A percentile compares a stretch with the other conserved stretches of the same genome.
phyloP scores from a whole-genome alignment of 53 echinoderm and acorn worm genomes.

The Patiria pectinifera region DNA sequence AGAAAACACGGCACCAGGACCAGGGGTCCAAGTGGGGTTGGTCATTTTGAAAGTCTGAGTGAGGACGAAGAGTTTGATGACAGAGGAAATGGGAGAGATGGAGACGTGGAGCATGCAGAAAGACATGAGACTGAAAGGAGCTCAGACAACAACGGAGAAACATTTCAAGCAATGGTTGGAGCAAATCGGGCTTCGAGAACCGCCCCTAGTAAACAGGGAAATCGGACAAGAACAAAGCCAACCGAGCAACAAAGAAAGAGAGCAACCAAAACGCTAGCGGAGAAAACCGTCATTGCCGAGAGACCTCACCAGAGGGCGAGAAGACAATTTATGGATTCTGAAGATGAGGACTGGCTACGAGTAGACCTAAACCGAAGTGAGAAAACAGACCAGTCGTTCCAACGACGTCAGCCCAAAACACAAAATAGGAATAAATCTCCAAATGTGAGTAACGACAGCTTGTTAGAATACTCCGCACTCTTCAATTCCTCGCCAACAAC shows the following conservation, averaged over 20 bases:
- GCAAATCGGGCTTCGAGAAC: not conserved
- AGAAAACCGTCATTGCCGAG: not conserved
- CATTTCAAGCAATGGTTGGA: not conserved
- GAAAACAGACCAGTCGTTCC: not conserved
- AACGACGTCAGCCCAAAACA: not conserved
- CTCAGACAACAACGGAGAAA: not conserved
- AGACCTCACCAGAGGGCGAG: not conserved
- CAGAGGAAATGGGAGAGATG: not conserved
- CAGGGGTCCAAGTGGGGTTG: not conserved
- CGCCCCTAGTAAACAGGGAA: not conserved
- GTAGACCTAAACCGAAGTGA: not conserved
- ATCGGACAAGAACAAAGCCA: not conserved
- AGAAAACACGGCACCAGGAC: not conserved
- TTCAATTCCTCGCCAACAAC: not conserved
- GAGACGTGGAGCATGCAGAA: not conserved
- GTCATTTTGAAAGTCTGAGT: conserved; percentile 41
- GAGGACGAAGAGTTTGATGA: conserved; percentile 5
- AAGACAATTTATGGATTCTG: not conserved
- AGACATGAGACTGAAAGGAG: not conserved
- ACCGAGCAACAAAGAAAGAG: not conserved
- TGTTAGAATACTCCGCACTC: not conserved
- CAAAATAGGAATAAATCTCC: not conserved
- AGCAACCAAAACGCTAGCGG: not conserved
- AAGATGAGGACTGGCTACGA: conserved; percentile 23
- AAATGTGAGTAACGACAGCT: not conserved